Base-by-base conservation (phyloP, 23 tunicate species). In the Pegea sp. region DNA sequence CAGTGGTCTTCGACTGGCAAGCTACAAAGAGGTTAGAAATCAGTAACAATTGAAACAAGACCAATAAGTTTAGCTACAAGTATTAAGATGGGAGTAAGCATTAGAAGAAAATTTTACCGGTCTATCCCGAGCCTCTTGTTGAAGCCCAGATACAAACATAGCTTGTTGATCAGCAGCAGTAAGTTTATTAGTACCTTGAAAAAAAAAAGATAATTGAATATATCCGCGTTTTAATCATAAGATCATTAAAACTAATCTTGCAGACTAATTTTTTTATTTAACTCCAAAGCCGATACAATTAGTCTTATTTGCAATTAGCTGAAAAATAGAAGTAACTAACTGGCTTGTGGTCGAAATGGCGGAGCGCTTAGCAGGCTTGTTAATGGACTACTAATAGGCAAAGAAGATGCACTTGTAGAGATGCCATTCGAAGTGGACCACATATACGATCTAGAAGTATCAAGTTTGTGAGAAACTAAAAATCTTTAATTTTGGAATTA, bases 281-380 rank as follows among this genome's bases (percentile, higher is more conserved):
- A 5, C 22, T 21, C n/a, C 25, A 49, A 26, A 21, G 8, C 25
- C 46, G 46, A 38, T 11, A 16, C 46, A 11, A 38, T 38, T 16
- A 8, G 13, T 8, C 46, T 8, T 8, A 11, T 38, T 11, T 8
- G 46, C 46, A 8, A 38, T 8, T 38, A 38, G 13, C 46, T 38
- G 46, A 38, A 11, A 11, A 38, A 11, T 16, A 38, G 46, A n/a
- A n/a, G n/a, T n/a, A n/a, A n/a, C n/a, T n/a, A 22, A 11, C 64
- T 31, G 25, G 55, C 56, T 63, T 72, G 79, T 18, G 79, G 79
- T 42, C 79, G 34, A 56, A 72, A 72, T 22, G 79, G 79, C 22
- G 69, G 69, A 24, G 79, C 79, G 33, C 63, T 65, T 13, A 72
- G 60, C 28, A 72, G 29, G 42, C 56, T 72, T 43, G 69, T 72